phyloP scores from a whole-genome alignment of 2,888 invertebrate species.

The Orchesella flavescens region DNA sequence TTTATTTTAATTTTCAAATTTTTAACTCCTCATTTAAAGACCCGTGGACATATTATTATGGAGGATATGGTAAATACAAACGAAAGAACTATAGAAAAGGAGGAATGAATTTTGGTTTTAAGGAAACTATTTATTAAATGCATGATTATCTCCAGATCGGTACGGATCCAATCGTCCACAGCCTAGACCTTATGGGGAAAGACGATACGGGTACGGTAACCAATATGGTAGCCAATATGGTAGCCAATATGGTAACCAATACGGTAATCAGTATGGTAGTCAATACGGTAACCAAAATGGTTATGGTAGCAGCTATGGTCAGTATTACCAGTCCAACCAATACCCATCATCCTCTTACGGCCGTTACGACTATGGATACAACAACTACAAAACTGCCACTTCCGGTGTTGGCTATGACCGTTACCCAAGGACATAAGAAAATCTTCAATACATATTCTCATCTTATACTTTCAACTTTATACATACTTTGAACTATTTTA shows the following conservation, averaged over 20 bases:
- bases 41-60: constrained; percentile 48
- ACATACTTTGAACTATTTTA: too few relatives aligned
- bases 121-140: not conserved
- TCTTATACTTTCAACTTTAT: too few relatives aligned
- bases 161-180: constrained; percentile 3
- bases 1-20: not conserved
- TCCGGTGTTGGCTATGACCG: too few relatives aligned
- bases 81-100: not conserved
- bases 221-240: constrained; percentile 10
- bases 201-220: not conserved
- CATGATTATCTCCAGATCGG: constrained; percentile 24
- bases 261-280: not conserved
- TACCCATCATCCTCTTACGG: constrained; percentile 10
- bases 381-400: too few relatives aligned
- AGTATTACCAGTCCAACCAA: too few relatives aligned
- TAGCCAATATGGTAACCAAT: not conserved
- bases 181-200: constrained; percentile 3
- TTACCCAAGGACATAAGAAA: too few relatives aligned
- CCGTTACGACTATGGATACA: too few relatives aligned
- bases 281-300: not conserved
- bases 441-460: not conserved
- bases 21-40: constrained; percentile 23
- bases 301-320: too few relatives aligned
- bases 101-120: not conserved
- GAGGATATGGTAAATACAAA: constrained; percentile 37